Conservation (phyloP, 2,797 vertebrate genomes). For the Sebastolobus altivelis region DNA sequence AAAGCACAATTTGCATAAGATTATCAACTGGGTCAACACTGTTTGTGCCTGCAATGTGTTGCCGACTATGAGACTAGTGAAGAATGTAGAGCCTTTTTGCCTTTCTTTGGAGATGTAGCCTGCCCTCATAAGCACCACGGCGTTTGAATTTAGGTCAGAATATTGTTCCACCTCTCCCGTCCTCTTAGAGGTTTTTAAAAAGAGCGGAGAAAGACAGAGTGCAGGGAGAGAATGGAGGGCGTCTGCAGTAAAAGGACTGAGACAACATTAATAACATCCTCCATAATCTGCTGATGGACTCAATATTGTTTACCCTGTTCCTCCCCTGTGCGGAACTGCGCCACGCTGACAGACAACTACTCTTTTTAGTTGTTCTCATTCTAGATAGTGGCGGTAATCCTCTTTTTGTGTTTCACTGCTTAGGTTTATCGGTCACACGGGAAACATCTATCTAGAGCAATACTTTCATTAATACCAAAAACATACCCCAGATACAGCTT, state of each 20-base stretch:
- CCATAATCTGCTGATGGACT: constrained; percentile 62
- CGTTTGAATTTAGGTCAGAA: constrained; percentile 66
- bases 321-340: background rate
- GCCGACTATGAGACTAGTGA: constrained; percentile 22
- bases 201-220: constrained; percentile 23
- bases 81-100: constrained; percentile 15
- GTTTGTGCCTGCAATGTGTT: constrained; percentile 44
- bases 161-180: constrained; percentile 32
- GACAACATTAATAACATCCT: constrained; percentile 53
- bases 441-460: constrained; percentile 36
- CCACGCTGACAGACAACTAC: constrained; percentile 22
- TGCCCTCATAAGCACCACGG: constrained; percentile 9
- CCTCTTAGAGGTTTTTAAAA: constrained; percentile 19
- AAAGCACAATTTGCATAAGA: constrained; percentile 46
- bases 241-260: constrained; percentile 21
- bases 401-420: constrained; percentile 43
- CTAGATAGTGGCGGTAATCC: constrained; percentile 57
- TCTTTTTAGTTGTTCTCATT: constrained; percentile 51
- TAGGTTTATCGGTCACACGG: constrained; percentile 45
- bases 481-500: constrained; percentile 19
- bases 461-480: constrained; percentile 39
- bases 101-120: constrained; percentile 13
- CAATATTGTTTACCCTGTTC: constrained; percentile 53
- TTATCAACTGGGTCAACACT: constrained; percentile 63
- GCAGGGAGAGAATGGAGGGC: constrained; percentile 25